These are phyloP conservation scores for Felis chaus DNA, from an alignment of 2,113 vertebrate species.

Conservation along the genomic window DNA sequence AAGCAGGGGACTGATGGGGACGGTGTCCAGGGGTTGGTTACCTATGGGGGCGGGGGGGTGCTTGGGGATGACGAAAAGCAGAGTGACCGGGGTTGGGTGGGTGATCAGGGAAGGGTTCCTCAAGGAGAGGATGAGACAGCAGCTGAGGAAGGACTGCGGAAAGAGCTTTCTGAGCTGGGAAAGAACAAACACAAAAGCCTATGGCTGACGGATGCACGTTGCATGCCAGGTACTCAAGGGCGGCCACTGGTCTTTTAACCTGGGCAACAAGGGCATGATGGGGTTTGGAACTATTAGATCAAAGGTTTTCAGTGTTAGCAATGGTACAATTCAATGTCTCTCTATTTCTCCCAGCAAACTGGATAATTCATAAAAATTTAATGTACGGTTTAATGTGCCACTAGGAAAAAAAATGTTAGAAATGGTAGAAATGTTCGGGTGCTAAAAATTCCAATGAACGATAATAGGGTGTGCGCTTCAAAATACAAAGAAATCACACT, in stretches of 20 bases:
- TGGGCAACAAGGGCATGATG: background rate
- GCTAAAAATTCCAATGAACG: constrained; percentile 45
- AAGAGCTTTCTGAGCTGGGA: background rate
- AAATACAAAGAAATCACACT: constrained; percentile 26
- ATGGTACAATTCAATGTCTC: background rate
- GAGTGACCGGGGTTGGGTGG: accelerated
- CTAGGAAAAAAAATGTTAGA: background rate
- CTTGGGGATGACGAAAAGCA: background rate
- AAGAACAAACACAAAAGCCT: accelerated
- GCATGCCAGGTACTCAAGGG: background rate
- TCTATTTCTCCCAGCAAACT: background rate
- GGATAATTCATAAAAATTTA: background rate
- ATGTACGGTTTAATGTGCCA: background rate
- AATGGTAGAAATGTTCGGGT: background rate
- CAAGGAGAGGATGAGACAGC: background rate
- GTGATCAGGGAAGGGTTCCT: background rate
- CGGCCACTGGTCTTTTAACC: background rate
- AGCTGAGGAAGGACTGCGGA: background rate
- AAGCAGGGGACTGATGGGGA: background rate
- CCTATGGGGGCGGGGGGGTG: background rate
- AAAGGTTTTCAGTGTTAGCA: background rate
- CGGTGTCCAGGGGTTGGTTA: background rate
- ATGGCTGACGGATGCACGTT: background rate
- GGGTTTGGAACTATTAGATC: background rate
- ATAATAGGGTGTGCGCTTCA: background rate